Evolutionary conservation across 2,113 vertebrate genomes (phyloP).

Genomic region (Hippolais icterina): DNA sequence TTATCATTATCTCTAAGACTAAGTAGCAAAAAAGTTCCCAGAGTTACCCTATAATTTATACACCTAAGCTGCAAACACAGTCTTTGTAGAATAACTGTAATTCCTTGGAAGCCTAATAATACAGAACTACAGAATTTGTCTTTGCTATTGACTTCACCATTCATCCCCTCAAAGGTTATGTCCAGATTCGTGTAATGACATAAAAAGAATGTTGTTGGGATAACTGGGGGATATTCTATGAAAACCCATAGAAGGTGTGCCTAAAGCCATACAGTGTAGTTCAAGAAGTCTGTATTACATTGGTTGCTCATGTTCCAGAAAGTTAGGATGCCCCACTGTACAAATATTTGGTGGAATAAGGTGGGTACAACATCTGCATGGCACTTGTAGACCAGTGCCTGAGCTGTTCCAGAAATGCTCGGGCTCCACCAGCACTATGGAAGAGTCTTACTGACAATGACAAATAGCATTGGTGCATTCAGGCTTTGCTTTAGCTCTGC

Average conservation of each 20-base stretch:
- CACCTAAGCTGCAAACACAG: not conserved
- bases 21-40: not conserved
- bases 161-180: not conserved
- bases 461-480: not conserved
- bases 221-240: not conserved
- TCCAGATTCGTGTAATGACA: rapidly evolving
- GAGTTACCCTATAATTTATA: not conserved
- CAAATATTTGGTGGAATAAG: not conserved
- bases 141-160: not conserved
- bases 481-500: not conserved
- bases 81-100: not conserved
- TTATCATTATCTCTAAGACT: not conserved
- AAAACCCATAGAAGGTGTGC: not conserved
- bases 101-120: not conserved
- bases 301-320: not conserved
- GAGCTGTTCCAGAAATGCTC: not conserved
- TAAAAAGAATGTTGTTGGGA: not conserved
- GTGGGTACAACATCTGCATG: not conserved
- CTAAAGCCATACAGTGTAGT: not conserved
- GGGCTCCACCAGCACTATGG: not conserved
- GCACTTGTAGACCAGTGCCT: not conserved
- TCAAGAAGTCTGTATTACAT: not conserved
- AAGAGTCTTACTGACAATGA: not conserved
- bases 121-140: not conserved
- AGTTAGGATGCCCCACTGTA: not conserved